Evolutionary conservation across 2,888 invertebrate genomes (phyloP), one percentile per base, ranked within the genome.

Genomic region (Nomada lathburiana): DNA sequence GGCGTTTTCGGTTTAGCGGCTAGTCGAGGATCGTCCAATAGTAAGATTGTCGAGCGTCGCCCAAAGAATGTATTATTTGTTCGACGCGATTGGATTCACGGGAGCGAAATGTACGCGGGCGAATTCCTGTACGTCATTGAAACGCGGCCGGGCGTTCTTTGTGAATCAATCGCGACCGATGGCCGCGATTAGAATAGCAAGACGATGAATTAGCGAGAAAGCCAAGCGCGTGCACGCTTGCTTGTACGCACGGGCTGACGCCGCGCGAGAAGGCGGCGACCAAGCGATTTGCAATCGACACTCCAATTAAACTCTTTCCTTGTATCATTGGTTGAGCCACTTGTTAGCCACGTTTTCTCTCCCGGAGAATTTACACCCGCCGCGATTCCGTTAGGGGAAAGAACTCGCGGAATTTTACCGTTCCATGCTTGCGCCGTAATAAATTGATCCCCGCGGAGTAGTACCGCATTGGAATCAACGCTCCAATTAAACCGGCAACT

Each of bases 81-180:
- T 60, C n/a, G 23, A 23, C 13, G 23, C 4, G 23, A 29, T 13
- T 13, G 23, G 26, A 57, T 26, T 36, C 52, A 23, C 26, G 26
- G 0, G 23, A 42, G 10, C 4, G 29, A 16, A 26, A 7, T 5
- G 36, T 16, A 10, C 2, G 52, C 63, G 2, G 47, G 42, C 50
- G 53, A 36, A 65, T 77, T 16, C 53, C 73, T 68, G 42, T 50
- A 65, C n/a, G 36, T 18, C 26, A 50, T 70, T 42, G 80, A 69
- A 70, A 50, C 53, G 73, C 78, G 78, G n/a, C 63, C 59, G n/a
- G n/a, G 23, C 52, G 70, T 47, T 75, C 80, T 80, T 75, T 68
- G 53, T 42, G 80, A 74, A 67, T 65, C 75, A 67, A 82, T 80
- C 57, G 64, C 81, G 80, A 70, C 59, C 2, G 53, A 64, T 53